A percentile compares a stretch with the other conserved stretches of the same genome.
phyloP scores from a whole-genome alignment of 2,888 invertebrate genomes.

The Sinodicranocentrus sp. region DNA sequence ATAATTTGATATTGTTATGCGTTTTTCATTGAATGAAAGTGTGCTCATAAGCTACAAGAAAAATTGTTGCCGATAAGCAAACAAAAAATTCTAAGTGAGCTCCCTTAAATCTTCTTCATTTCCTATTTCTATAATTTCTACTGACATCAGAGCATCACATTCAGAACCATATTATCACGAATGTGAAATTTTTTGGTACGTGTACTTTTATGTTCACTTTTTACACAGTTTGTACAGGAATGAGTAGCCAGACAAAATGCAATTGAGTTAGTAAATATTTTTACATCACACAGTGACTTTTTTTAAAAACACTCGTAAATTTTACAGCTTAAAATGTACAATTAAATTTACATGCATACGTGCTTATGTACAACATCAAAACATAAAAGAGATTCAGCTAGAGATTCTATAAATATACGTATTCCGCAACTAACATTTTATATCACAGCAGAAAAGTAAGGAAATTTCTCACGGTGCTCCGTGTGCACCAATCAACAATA shows the following conservation, averaged over 20 bases:
- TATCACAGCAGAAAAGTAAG: slow-evolving; percentile 20
- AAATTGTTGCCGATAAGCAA: neutral
- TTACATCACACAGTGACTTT: too few species aligned
- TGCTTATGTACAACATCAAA: slow-evolving; percentile 1
- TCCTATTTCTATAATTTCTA: neutral
- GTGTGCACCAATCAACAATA: neutral
- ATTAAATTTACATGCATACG: slow-evolving; percentile 9
- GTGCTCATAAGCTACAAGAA: too few species aligned
- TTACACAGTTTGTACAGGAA: too few species aligned
- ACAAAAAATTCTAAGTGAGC: neutral
- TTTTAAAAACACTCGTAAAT: slow-evolving; percentile 3
- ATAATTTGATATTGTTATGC: too few species aligned
- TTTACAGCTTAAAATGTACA: slow-evolving; percentile 5
- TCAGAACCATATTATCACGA: too few species aligned
- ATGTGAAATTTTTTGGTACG: too few species aligned
- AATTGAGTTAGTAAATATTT: too few species aligned
- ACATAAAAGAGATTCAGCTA: neutral
- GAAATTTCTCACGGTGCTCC: slow-evolving; percentile 13
- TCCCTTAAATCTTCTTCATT: neutral
- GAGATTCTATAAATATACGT: neutral
- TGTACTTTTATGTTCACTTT: too few species aligned
- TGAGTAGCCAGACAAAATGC: too few species aligned
- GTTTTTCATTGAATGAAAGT: too few species aligned
- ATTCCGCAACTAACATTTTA: neutral
- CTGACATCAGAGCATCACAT: neutral